Percentiles rank a stretch among this genome's conserved stretches.
Conservation (phyloP, 2,113 vertebrate genomes). For the Dolichallabes microphthalmus region DNA sequence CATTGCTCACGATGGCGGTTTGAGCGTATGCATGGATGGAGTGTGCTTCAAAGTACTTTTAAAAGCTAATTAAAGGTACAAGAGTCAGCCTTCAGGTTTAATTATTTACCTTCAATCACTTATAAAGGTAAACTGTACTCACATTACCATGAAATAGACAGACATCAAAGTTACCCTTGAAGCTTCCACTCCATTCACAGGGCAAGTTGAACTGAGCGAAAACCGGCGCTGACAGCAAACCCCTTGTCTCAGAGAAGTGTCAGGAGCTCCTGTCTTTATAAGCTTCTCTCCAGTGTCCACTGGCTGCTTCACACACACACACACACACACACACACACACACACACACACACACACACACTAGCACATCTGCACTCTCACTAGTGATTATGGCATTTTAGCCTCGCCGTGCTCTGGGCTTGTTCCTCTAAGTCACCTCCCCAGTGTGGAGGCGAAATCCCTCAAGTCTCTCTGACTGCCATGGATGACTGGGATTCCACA, state of each 20-base stretch:
- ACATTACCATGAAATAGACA: neutral
- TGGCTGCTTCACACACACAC: conserved; percentile 3
- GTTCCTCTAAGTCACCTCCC: conserved; percentile 18
- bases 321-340: conserved; percentile 16
- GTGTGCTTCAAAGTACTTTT: neutral
- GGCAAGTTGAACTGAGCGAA: neutral
- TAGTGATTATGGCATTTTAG: conserved; percentile 38
- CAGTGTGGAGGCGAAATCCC: conserved; percentile 37
- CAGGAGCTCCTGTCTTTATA: conserved; percentile 21
- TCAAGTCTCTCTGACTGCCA: conserved; percentile 30
- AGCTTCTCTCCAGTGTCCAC: conserved; percentile 20
- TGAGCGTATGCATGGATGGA: too few species aligned
- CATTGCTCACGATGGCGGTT: too few species aligned
- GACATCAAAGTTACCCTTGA: neutral
- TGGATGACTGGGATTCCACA: conserved; percentile 17
- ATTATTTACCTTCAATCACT: neutral
- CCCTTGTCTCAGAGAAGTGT: conserved; percentile 19
- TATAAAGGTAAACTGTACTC: neutral
- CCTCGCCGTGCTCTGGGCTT: conserved; percentile 19
- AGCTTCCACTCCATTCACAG: neutral
- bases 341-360: neutral
- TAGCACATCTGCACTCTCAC: conserved; percentile 14
- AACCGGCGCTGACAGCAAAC: conserved; percentile 15
- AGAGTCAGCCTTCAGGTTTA: neutral
- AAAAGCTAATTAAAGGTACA: neutral